Percentiles rank a stretch among this genome's conserved stretches.
Evolutionary conservation across 1,140 invertebrate genomes (phyloP).

Genomic region (Rhynchophorus ferrugineus): DNA sequence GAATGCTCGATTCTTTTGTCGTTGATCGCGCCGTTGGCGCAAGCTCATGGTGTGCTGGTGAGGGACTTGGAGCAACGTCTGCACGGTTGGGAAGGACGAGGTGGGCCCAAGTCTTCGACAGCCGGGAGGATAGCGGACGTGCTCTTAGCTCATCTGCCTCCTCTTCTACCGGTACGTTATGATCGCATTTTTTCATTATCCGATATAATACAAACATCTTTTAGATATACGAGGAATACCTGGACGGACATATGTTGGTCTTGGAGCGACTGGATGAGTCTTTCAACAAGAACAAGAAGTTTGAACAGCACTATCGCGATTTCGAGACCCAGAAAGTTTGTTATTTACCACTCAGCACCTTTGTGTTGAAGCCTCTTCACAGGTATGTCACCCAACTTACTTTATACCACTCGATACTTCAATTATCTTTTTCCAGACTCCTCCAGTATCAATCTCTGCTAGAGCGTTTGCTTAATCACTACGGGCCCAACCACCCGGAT

Average conservation of each 20-base stretch:
- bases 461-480: slow-evolving; percentile 67
- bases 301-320: slow-evolving; percentile 73
- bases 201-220: slow-evolving; percentile 9
- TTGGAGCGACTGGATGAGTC: slow-evolving; percentile 68
- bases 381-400: slow-evolving; percentile 20
- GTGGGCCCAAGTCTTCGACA: slow-evolving; percentile 40
- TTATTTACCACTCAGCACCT: slow-evolving; percentile 77
- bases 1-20: slow-evolving; percentile 43
- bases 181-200: background rate
- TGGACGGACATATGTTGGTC: slow-evolving; percentile 68
- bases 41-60: slow-evolving; percentile 50
- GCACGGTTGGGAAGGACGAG: slow-evolving; percentile 45
- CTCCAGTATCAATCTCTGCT: slow-evolving; percentile 80
- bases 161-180: slow-evolving; percentile 46
- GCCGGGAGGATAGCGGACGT: slow-evolving; percentile 59
- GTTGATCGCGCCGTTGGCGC: slow-evolving; percentile 50
- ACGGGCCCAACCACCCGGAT: slow-evolving; percentile 68
- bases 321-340: slow-evolving; percentile 82
- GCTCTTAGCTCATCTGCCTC: slow-evolving; percentile 54
- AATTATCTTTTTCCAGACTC: slow-evolving; percentile 43
- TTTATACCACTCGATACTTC: background rate
- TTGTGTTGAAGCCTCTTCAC: slow-evolving; percentile 85
- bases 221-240: slow-evolving; percentile 72
- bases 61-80: slow-evolving; percentile 49
- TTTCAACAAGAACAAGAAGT: slow-evolving; percentile 61